Percentiles rank a stretch among this genome's conserved stretches.
These are phyloP conservation scores for Zaprionus tsacasi DNA, from an alignment of 1,140 invertebrate genomes.

Conservation along the genomic window DNA sequence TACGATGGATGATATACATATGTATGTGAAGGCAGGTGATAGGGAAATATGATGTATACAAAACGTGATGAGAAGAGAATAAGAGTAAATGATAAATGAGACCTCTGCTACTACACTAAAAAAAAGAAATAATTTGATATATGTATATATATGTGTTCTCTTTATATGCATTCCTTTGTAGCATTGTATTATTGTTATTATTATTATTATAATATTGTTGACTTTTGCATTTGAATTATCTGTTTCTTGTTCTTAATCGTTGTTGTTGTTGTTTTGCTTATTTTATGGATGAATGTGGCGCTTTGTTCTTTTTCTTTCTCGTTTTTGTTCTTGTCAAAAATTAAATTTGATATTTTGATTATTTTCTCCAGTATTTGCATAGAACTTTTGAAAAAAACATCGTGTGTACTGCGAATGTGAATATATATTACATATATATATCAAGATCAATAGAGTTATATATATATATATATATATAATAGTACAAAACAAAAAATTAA, in stretches of 20 bases:
- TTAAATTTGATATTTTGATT: constrained; percentile 31
- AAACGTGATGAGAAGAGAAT: constrained; percentile 8
- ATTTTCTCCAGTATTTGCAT: constrained; percentile 64
- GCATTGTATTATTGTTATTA: constrained; percentile 35
- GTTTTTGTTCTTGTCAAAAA: constrained; percentile 29
- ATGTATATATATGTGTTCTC: constrained; percentile 44
- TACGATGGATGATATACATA: background rate
- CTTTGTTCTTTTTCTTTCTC: constrained; percentile 48
- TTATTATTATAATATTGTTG: constrained; percentile 25
- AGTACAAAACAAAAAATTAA: background rate
- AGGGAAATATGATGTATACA: constrained; percentile 11
- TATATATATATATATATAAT: constrained; percentile 32
- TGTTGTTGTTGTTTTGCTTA: constrained; percentile 28
- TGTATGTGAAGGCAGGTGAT: background rate
- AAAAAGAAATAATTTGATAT: constrained; percentile 40
- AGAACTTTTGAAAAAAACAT: constrained; percentile 74
- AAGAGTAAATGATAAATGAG: constrained; percentile 28
- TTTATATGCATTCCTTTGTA: constrained; percentile 25
- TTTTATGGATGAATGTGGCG: constrained; percentile 79
- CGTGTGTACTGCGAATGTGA: constrained; percentile 42
- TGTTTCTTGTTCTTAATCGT: constrained; percentile 30
- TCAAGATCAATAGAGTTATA: constrained; percentile 23
- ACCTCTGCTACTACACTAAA: constrained; percentile 36
- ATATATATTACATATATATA: constrained; percentile 20
- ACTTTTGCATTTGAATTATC: constrained; percentile 33